Conservation (phyloP, 2,113 vertebrate genomes). For the Dromaius novaehollandiae region DNA sequence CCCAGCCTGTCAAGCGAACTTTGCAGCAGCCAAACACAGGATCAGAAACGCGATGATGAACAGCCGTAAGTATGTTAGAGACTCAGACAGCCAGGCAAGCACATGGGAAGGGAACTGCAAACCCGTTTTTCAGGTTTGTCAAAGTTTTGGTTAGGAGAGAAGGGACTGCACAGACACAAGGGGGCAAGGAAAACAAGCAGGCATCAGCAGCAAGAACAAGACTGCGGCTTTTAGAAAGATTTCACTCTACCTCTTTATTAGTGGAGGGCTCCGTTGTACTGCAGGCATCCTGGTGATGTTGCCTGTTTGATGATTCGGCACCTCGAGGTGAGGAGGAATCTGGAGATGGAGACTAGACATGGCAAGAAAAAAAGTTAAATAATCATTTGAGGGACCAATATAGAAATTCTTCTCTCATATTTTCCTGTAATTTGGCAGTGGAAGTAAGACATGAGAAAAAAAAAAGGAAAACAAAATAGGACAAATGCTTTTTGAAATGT, state of each 20-base stretch:
- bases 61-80: not conserved
- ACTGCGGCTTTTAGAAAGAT: not conserved
- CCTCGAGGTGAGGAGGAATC: conserved; percentile 88
- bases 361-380: conserved; percentile 48
- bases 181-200: not conserved
- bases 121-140: not conserved
- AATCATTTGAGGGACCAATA: not conserved
- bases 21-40: not conserved
- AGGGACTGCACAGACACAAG: not conserved
- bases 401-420: not conserved
- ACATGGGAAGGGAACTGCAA: not conserved
- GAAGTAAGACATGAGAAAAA: not conserved
- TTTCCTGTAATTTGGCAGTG: not conserved
- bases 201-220: not conserved
- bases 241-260: conserved; percentile 87
- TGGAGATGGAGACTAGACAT: conserved; percentile 86
- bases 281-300: conserved; percentile 80
- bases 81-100: not conserved
- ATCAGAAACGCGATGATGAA: not conserved
- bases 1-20: not conserved
- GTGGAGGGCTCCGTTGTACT: conserved; percentile 82
- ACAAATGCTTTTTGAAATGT: not conserved
- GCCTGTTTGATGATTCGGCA: conserved; percentile 87
- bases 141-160: not conserved
- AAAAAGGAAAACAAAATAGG: not conserved